Evolutionary conservation across 2,797 vertebrate genomes (phyloP).

Genomic region (Clarias platycephalus): DNA sequence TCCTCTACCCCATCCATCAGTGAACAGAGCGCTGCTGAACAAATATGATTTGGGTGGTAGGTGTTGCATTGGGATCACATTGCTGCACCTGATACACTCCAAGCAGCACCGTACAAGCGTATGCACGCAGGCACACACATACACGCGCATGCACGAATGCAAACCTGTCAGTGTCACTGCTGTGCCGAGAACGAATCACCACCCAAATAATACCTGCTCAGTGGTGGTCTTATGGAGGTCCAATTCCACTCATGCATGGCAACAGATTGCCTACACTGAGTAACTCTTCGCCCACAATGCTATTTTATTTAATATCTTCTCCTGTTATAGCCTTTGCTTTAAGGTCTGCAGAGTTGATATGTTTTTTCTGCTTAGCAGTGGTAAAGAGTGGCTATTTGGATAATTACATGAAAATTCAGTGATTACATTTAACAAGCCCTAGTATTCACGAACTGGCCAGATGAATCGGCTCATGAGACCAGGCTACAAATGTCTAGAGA

Average conservation of each 20-base stretch:
- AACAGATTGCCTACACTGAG: neutral
- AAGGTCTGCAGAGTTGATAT: neutral
- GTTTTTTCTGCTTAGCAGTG: neutral
- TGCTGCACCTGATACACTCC: conserved; percentile 16
- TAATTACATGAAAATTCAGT: neutral
- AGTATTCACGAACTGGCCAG: too few relatives aligned
- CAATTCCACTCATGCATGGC: neutral
- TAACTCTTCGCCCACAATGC: neutral
- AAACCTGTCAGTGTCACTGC: neutral
- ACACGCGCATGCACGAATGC: neutral
- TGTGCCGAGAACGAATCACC: conserved; percentile 9
- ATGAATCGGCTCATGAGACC: neutral
- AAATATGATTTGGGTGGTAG: conserved; percentile 26
- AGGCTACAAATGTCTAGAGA: neutral
- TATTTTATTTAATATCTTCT: neutral
- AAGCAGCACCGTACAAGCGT: neutral
- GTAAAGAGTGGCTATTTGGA: neutral
- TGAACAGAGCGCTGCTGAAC: conserved; percentile 11
- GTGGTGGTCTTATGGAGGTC: neutral
- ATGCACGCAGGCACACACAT: too few relatives aligned
- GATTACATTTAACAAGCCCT: neutral
- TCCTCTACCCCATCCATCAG: conserved; percentile 17
- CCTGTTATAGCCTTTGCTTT: neutral
- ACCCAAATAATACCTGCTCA: neutral
- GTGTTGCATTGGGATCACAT: conserved; percentile 24